Base-by-base conservation (phyloP, 2,113 vertebrate species). In the Eudorcas thomsonii region DNA sequence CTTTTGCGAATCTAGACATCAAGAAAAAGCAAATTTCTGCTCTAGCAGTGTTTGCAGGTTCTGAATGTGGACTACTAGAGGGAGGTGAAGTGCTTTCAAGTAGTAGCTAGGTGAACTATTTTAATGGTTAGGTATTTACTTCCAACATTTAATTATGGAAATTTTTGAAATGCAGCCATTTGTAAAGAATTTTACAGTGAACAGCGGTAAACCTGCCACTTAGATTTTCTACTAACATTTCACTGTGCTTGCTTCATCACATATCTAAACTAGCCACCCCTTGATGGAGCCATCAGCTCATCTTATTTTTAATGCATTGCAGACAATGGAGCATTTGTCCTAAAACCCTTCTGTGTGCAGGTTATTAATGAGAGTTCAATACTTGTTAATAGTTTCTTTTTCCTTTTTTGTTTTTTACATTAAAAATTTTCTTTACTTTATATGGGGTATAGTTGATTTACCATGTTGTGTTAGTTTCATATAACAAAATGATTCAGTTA, bases 321-420 rank as follows among this genome's bases (percentile, higher is more conserved):
- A 59, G n/a, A 86, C 0, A 13, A 25, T 17, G 3, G 30, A n/a
- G 88, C 5, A 2, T 83, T 87, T 43, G 25, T 33, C 52, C 33
- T 78, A 19, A 94, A 95, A 57, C 74, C 54, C 55, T 94, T 87
- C 71, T 67, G 39, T 36, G 16, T 48, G 19, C 57, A 90, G 43
- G 57, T 90, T 39, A 59, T 55, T 45, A 80, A 74, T 78, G 43
- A 85, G 33, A 91, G 14, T 77, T 82, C 16, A 50, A 43, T 93
- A 59, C 91, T 92, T 88, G 28, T 67, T 88, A 84, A 62, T n/a
- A 82, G 62, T 30, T 95, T 92, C 50, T 88, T 83, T 94, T 85
- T 93, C 52, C 64, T 81, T 81, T 50, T 48, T 12, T 39, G 39
- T 12, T 3, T 81, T 52, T 81, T 81, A 19, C 28, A n/a, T 33